phyloP scores from a whole-genome alignment of 2,113 vertebrate species.

The Phalacrocorax brasilianus region DNA sequence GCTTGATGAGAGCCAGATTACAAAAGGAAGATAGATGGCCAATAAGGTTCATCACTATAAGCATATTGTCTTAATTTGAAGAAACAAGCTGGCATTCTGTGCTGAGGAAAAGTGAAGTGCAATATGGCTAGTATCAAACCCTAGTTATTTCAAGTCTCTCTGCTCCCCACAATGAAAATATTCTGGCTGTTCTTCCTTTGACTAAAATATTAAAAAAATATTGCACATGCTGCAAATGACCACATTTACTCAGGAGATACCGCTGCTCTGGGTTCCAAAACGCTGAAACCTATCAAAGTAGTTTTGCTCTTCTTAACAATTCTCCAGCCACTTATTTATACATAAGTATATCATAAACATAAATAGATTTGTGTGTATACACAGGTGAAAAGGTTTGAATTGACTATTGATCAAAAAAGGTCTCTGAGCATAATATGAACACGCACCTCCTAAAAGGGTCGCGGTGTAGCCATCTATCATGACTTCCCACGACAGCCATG shows the following conservation, averaged over 20 bases:
- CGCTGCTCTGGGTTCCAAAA: neutral
- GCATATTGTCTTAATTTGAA: conserved; percentile 76
- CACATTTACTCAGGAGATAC: neutral
- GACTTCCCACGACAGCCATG: conserved; percentile 13
- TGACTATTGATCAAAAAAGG: conserved; percentile 52
- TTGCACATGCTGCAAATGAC: neutral
- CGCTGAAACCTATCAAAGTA: neutral
- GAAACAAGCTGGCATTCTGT: conserved; percentile 62
- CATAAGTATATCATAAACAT: neutral
- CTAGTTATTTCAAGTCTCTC: conserved; percentile 15
- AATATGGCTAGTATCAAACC: conserved; percentile 33
- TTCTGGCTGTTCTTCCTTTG: conserved; percentile 30
- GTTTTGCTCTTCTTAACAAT: neutral
- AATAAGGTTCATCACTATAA: conserved; percentile 62
- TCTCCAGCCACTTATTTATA: neutral
- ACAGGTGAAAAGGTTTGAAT: neutral
- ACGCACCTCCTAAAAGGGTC: conserved; percentile 30
- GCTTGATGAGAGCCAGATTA: conserved; percentile 74
- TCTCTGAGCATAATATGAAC: conserved; percentile 23
- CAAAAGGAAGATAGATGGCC: conserved; percentile 70
- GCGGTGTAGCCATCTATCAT: conserved; percentile 25
- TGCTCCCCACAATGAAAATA: conserved; percentile 6
- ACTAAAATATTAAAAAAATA: conserved; percentile 10
- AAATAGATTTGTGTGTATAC: neutral
- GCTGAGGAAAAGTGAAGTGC: conserved; percentile 64